phyloP scores from a whole-genome alignment of 2,113 vertebrate genomes.

The Scolopax mira region DNA sequence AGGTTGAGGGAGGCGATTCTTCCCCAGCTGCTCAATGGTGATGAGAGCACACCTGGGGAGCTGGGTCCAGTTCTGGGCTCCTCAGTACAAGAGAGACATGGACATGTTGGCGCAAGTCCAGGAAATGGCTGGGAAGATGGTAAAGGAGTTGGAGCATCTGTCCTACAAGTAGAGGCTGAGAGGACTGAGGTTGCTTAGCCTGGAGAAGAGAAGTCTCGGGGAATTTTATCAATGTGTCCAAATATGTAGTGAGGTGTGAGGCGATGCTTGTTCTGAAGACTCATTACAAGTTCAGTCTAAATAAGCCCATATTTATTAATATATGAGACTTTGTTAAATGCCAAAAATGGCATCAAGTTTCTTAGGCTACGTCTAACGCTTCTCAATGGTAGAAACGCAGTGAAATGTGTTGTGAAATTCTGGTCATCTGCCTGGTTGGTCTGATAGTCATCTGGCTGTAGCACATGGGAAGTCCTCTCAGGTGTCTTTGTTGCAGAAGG shows the following conservation, averaged over 20 bases:
- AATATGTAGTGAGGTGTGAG: fast-evolving
- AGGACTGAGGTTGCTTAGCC: not conserved
- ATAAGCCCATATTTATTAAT: not conserved
- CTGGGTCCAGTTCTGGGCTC: not conserved
- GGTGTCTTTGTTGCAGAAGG: not conserved
- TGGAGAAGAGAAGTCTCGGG: not conserved
- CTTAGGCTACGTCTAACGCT: not conserved
- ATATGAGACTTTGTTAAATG: not conserved
- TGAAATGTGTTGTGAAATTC: not conserved
- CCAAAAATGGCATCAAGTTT: not conserved
- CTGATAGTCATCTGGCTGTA: not conserved
- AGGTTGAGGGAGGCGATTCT: not conserved
- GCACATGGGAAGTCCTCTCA: not conserved
- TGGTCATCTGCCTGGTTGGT: not conserved
- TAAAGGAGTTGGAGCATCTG: not conserved
- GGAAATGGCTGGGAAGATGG: not conserved
- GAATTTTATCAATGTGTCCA: not conserved
- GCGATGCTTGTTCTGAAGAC: not conserved
- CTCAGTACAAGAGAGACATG: not conserved
- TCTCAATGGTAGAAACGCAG: not conserved
- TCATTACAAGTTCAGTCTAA: not conserved
- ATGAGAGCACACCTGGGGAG: not conserved
- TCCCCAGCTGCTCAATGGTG: not conserved
- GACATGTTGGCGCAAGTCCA: not conserved
- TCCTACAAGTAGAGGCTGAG: not conserved